These are phyloP conservation scores for Palythoa grandiflora DNA, from an alignment of 92 coral and sea anemone species.

Conservation along the genomic window DNA sequence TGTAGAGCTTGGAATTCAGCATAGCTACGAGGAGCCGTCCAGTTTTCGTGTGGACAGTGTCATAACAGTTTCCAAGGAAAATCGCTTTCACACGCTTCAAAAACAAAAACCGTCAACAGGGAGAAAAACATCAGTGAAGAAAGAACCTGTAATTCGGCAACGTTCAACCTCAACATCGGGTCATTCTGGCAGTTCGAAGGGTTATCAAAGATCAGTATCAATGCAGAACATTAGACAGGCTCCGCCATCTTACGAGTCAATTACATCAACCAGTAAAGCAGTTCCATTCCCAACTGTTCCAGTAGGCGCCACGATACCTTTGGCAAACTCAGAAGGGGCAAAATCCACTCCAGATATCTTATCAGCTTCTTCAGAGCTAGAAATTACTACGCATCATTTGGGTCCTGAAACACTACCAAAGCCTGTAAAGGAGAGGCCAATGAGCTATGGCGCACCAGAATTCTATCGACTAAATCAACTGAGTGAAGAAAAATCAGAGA, in stretches of 20 bases:
- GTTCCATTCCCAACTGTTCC: slow-evolving; percentile 85
- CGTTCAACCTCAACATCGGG: slow-evolving; percentile 24
- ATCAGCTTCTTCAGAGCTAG: slow-evolving; percentile 35
- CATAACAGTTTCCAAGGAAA: slow-evolving; percentile 91
- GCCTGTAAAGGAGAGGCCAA: slow-evolving; percentile 55
- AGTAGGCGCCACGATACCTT: slow-evolving; percentile 49
- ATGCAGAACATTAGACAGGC: slow-evolving; percentile 71
- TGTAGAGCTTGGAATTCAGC: slow-evolving; percentile 80
- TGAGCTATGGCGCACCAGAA: slow-evolving; percentile 60
- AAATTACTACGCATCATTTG: neutral
- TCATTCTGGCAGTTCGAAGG: slow-evolving; percentile 5
- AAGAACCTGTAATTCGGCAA: slow-evolving; percentile 47
- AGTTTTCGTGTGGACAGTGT: slow-evolving; percentile 89
- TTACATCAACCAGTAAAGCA: slow-evolving; percentile 67
- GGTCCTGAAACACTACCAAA: slow-evolving; percentile 37
- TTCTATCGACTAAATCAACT: slow-evolving; percentile 11
- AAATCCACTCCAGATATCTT: slow-evolving; percentile 48
- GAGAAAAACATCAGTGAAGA: slow-evolving; percentile 66
- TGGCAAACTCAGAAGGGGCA: slow-evolving; percentile 65
- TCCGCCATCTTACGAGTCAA: slow-evolving; percentile 71
- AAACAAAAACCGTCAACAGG: slow-evolving; percentile 71
- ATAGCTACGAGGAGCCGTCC: slow-evolving; percentile 81
- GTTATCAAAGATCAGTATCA: slow-evolving; percentile 68
- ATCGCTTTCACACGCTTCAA: slow-evolving; percentile 84
- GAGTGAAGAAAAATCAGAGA: neutral